Evolutionary conservation across 2,113 vertebrate species (phyloP), one percentile per base, ranked within the genome.

Genomic region (Serinus canaria): DNA sequence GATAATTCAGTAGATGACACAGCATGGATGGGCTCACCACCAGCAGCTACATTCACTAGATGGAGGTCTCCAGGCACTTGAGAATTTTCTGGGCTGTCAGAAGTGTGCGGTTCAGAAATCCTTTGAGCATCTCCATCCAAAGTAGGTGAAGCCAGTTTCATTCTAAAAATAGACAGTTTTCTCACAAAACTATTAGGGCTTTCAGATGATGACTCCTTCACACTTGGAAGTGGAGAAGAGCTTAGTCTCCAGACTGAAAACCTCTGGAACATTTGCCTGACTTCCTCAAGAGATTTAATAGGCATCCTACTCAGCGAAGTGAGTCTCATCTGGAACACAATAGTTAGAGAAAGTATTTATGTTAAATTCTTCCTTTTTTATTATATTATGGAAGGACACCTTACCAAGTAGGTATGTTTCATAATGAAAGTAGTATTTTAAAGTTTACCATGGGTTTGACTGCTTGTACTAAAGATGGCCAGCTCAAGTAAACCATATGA

Each of bases 221-320:
- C 43, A 39, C 64, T 49, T 41, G 94, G 75, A 33, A 98, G 91
- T 6, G 98, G 94, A 5, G 97, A 85, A 9, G 98, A 96, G 66
- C 98, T 98, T 39, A 98, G 96, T 41, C 97, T 98, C 39, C 98
- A 96, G 52, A 98, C 97, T 47, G 98, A 98, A 63, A 99, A 92
- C 74, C 97, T 98, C 96, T 99, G 99, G 88, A 99, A 98, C 91
- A 99, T 97, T 39, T 97, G 97, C 94, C 98, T 99, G 90, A 99
- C 98, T 58, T 99, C 99, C 87, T 99, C 98, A 73, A 99, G 94
- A 3, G 99, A 98, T 88, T 98, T 98, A 28, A 98, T 83, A 72
- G 99, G 98, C 14, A 96, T 97, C 70, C 72, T 97, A 60, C 87
- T 72, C 82, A 98, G 52, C 0, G 98, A 97, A 77, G 98, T 97